These are phyloP conservation scores for Taeniopygia guttata DNA, from an alignment of 2,797 vertebrate genomes.

Conservation along the genomic window DNA sequence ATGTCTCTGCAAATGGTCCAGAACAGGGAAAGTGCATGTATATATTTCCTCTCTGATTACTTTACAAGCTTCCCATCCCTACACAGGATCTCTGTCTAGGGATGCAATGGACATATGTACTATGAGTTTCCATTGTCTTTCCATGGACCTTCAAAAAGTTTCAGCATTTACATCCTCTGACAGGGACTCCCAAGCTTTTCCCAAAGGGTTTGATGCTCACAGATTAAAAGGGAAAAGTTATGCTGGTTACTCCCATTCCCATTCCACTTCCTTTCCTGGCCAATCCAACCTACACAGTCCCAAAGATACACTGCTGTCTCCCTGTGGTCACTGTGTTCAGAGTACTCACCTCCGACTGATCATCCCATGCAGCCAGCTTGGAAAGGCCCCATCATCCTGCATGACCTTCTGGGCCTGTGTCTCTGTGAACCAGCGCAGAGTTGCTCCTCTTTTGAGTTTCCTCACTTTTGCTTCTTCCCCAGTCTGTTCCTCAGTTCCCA, in stretches of 20 bases:
- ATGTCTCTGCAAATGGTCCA: neutral
- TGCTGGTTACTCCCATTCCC: neutral
- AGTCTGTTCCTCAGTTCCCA: neutral
- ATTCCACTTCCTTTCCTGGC: neutral
- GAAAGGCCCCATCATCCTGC: slow-evolving; percentile 71
- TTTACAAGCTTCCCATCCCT: neutral
- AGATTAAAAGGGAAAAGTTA: neutral
- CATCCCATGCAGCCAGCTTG: slow-evolving; percentile 79
- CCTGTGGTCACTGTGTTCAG: neutral
- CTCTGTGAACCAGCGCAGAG: slow-evolving; percentile 78
- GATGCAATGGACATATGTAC: neutral
- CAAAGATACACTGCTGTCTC: neutral
- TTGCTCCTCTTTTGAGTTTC: slow-evolving; percentile 70
- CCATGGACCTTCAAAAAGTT: neutral
- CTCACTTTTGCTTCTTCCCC: slow-evolving; percentile 55
- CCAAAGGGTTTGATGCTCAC: neutral
- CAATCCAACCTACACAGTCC: neutral
- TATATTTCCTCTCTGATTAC: neutral
- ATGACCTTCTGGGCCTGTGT: slow-evolving; percentile 75
- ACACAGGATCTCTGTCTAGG: neutral
- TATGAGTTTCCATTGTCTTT: neutral
- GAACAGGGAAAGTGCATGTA: neutral
- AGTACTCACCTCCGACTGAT: slow-evolving; percentile 73
- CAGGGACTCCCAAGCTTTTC: neutral
- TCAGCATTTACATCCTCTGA: neutral